Evolutionary conservation across 2,113 vertebrate species (phyloP), one percentile per base, ranked within the genome.

Genomic region (Actinemys pallida): DNA sequence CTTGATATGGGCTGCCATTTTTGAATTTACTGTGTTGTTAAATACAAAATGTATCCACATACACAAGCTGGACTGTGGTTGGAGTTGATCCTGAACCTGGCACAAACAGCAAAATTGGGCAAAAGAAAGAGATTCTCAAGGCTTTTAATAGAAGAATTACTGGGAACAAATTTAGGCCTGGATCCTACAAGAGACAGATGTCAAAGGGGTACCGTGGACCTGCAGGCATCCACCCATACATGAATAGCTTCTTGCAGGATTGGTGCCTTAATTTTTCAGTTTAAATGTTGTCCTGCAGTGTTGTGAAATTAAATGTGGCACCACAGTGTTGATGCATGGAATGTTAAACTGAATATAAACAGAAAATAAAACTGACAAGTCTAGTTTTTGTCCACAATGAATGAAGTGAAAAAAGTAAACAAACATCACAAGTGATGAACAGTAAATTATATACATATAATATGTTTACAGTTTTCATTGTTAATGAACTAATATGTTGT

Each of bases 1-100:
- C 86, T 95, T 96, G 95, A 96, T 96, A 93, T 96, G 95, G 96
- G 88, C 90, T 96, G 93, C 94, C 88, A 87, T 96, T 90, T 97
- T 96, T 96, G 90, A 97, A 97, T 97, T 97, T 95, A 88, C 86
- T 59, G 0, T 95, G 93, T 91, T 95, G 97, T 96, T 96, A 95
- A 97, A 87, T 91, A 79, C 54, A 89, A 96, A 91, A 95, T 31
- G 91, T 94, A 96, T 93, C 95, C 54, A 35, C 90, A 95, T 91
- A 85, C 92, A 92, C 89, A 96, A 96, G 91, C 92, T 96, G 91
- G 90, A 53, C 75, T 14, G 1, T 87, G 89, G 86, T 89, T 92
- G 90, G 90, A 92, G n/a, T 88, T 92, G 91, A 92, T 95, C 91
- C 94, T 93, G 57, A 0, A 54, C 88, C 85, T 85, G 17, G 84